A percentile compares a stretch with the other conserved stretches of the same genome.
phyloP scores from a whole-genome alignment of 53 echinoderm and acorn worm genomes.

The Zoroaster sp. region DNA sequence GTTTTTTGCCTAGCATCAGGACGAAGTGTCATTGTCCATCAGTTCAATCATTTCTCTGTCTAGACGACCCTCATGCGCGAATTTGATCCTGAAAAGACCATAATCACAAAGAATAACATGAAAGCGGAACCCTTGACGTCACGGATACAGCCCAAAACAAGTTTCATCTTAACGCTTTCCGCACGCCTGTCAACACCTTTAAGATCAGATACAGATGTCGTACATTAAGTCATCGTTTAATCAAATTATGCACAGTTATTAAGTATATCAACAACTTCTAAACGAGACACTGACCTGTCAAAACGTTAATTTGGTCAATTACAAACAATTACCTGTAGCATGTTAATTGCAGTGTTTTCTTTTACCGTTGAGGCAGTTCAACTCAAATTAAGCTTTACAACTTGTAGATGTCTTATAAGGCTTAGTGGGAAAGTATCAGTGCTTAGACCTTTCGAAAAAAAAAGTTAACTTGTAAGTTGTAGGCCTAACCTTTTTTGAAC shows the following conservation, averaged over 20 bases:
- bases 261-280: slow-evolving; percentile 7
- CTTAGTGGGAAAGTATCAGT: too few relatives aligned
- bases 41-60: slow-evolving; percentile 2
- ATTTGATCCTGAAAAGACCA: slow-evolving; percentile 27
- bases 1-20: too few relatives aligned
- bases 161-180: not conserved
- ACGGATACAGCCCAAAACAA: slow-evolving; percentile 15
- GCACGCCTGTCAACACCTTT: not conserved
- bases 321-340: not conserved
- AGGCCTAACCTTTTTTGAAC: not conserved
- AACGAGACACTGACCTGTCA: not conserved
- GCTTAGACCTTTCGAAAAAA: too few relatives aligned
- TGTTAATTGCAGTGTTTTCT: not conserved
- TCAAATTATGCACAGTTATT: slow-evolving; percentile 10
- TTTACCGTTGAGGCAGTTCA: too few relatives aligned
- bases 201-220: not conserved
- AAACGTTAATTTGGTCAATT: slow-evolving; percentile 11
- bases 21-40: slow-evolving; percentile 30
- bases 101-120: slow-evolving; percentile 36
- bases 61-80: slow-evolving; percentile 17
- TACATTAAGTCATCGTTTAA: slow-evolving; percentile 17
- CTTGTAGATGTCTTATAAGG: not conserved
- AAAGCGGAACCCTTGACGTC: slow-evolving; percentile 49
- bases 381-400: too few relatives aligned
- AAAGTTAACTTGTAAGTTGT: too few relatives aligned